A percentile compares a stretch with the other conserved stretches of the same genome.
These are phyloP conservation scores for Xyrauchen texanus DNA, from an alignment of 2,113 vertebrate species.

Conservation along the genomic window DNA sequence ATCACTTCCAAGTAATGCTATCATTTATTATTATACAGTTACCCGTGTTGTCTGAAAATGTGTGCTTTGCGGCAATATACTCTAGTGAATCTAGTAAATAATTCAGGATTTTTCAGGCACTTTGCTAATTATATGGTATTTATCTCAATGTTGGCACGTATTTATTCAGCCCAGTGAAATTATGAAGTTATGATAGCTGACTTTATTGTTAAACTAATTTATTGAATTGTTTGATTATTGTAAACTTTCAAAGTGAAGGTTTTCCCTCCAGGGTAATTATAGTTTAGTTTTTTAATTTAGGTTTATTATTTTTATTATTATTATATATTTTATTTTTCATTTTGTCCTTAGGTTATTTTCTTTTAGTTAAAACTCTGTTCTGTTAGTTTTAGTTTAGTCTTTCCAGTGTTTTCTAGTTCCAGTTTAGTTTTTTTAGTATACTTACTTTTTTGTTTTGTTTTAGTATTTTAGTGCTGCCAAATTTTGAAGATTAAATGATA, in stretches of 20 bases:
- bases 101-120: background rate
- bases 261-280: background rate
- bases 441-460: too few species aligned
- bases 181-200: background rate
- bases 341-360: too few species aligned
- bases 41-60: background rate
- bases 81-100: background rate
- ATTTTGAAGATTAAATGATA: too few species aligned
- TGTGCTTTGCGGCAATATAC: background rate
- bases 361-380: too few species aligned
- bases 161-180: background rate
- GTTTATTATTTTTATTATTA: too few species aligned
- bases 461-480: too few species aligned
- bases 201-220: constrained; percentile 2
- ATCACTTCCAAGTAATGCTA: background rate
- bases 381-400: too few species aligned
- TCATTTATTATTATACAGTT: constrained; percentile 20
- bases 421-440: too few species aligned
- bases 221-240: background rate
- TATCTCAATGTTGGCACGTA: background rate
- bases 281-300: too few species aligned
- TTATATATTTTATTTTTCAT: too few species aligned
- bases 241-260: background rate
- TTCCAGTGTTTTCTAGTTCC: too few species aligned
- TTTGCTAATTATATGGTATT: constrained; percentile 8